Evolutionary conservation across 2,888 invertebrate genomes (phyloP).

Genomic region (Leptopterna dolabrata): DNA sequence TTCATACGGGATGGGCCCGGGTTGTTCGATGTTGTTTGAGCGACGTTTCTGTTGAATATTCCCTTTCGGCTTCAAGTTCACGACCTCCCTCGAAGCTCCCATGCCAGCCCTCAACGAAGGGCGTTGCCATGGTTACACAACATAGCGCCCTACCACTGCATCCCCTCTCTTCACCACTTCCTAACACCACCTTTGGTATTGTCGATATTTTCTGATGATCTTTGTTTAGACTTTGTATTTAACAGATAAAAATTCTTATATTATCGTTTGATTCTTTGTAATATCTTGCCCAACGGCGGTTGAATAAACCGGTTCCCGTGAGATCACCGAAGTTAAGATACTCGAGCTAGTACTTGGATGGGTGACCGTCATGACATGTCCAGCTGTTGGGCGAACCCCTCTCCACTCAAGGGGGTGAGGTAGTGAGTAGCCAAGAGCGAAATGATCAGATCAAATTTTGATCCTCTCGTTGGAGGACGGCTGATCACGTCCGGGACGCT

Average conservation of each 20-base stretch:
- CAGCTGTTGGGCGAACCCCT: no score
- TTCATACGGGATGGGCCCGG: background rate
- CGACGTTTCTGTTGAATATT: constrained; percentile 38
- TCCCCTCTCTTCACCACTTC: constrained; percentile 14
- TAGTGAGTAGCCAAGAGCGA: no score
- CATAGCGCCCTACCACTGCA: constrained; percentile 43
- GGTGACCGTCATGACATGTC: no score
- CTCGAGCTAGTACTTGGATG: no score
- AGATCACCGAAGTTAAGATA: no score
- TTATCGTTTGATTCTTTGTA: no score
- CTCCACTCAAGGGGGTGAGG: no score
- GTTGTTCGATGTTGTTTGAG: background rate
- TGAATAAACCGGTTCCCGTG: no score
- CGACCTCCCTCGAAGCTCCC: constrained; percentile 27
- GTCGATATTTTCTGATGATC: constrained; percentile 38
- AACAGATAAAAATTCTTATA: background rate
- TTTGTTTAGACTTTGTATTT: background rate
- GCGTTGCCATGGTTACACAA: constrained; percentile 46
- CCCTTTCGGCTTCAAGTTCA: constrained; percentile 42
- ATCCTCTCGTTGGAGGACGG: no score
- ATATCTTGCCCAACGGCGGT: no score
- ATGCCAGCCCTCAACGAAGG: constrained; percentile 30
- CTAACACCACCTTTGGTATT: background rate
- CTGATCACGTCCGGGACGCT: no score
- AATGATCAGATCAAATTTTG: no score